Conservation (phyloP, 2,888 invertebrate genomes). For the Xestia xanthographa region DNA sequence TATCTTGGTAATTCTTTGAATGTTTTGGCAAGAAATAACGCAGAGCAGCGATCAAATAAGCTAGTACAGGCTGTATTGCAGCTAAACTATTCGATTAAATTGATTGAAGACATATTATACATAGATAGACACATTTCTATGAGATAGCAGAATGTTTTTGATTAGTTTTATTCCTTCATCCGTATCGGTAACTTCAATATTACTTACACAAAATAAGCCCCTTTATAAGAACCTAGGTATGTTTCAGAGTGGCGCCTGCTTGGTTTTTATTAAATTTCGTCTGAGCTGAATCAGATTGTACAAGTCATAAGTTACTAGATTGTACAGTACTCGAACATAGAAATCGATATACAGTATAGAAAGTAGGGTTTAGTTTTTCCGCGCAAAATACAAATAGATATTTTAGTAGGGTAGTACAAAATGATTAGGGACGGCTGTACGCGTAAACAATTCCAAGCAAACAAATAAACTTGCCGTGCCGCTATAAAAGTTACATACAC, state of each 20-base stretch:
- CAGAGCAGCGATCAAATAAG: not conserved
- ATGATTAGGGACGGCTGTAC: constrained; percentile 3
- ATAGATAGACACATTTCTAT: too few species aligned
- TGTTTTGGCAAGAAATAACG: not conserved
- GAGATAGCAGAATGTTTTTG: not conserved
- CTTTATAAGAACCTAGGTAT: not conserved
- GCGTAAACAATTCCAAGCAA: constrained; percentile 27
- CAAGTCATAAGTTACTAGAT: constrained; percentile 13
- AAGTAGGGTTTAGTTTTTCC: not conserved
- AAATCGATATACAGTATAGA: not conserved
- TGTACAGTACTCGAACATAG: not conserved
- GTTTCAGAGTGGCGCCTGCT: constrained; percentile 4
- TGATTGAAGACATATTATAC: not conserved
- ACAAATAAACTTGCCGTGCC: constrained; percentile 34
- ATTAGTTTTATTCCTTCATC: not conserved
- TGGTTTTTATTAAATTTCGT: constrained; percentile 36
- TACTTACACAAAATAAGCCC: not conserved
- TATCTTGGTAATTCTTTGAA: not conserved
- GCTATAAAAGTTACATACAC: constrained; percentile 20
- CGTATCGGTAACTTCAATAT: not conserved
- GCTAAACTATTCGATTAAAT: not conserved
- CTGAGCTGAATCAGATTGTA: not conserved
- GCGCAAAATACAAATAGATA: not conserved
- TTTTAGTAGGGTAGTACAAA: constrained; percentile 2
- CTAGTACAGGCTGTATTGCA: not conserved